Evolutionary conservation across 2,888 invertebrate genomes (phyloP).

Genomic region (Polydesmus complanatus): DNA sequence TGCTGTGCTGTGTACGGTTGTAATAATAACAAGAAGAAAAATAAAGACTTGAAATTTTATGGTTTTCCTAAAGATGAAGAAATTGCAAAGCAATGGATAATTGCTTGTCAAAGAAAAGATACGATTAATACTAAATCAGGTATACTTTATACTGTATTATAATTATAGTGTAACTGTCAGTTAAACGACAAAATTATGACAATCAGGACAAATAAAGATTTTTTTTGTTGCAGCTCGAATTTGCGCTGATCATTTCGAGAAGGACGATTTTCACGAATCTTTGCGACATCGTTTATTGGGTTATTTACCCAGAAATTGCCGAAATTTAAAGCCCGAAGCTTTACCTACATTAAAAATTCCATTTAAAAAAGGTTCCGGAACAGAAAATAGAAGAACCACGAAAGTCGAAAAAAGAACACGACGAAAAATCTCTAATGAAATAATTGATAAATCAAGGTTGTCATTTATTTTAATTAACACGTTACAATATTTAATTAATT

Average conservation of each 20-base stretch:
- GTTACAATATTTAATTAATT: too few relatives aligned
- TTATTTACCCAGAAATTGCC: neutral
- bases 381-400: too few relatives aligned
- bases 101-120: neutral
- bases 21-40: neutral
- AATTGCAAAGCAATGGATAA: neutral
- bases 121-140: neutral
- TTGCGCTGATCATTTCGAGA: neutral
- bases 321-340: neutral
- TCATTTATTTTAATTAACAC: too few relatives aligned
- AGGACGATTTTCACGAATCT: neutral
- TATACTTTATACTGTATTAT: neutral
- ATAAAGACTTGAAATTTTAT: neutral
- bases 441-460: too few relatives aligned
- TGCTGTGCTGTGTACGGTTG: neutral
- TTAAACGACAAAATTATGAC: too few relatives aligned
- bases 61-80: neutral
- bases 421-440: too few relatives aligned
- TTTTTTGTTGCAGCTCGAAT: neutral
- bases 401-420: too few relatives aligned
- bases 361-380: too few relatives aligned
- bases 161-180: too few relatives aligned
- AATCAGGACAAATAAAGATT: too few relatives aligned
- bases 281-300: neutral
- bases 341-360: too few relatives aligned